Percentiles rank a stretch among this genome's conserved stretches.
Conservation (phyloP, 1,140 invertebrate genomes). For the Colletes latitarsis region DNA sequence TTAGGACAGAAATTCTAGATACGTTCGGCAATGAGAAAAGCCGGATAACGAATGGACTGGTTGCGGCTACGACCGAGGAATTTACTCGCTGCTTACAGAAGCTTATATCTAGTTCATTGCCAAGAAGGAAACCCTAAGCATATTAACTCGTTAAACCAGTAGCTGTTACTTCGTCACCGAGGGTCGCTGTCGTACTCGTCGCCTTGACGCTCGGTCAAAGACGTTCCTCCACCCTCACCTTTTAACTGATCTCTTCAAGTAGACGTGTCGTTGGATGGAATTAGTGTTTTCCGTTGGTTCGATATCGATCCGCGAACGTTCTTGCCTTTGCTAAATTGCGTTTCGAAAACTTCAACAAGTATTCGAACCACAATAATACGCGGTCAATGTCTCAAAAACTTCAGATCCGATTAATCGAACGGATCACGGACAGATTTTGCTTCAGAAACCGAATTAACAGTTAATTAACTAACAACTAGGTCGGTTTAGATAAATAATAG, state of each 20-base stretch:
- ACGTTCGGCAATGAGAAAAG: constrained; percentile 29
- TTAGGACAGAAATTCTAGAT: background rate
- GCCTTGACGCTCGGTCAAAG: constrained; percentile 60
- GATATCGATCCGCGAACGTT: background rate
- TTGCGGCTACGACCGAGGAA: constrained; percentile 66
- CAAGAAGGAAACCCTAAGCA: constrained; percentile 80
- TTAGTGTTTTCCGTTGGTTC: background rate
- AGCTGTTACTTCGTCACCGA: constrained; percentile 65
- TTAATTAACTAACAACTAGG: background rate
- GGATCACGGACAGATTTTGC: too few species aligned
- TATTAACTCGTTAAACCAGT: constrained; percentile 73
- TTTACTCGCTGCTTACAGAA: constrained; percentile 72
- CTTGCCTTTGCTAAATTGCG: background rate
- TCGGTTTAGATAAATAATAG: too few species aligned
- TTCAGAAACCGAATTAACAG: too few species aligned
- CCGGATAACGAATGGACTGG: constrained; percentile 42
- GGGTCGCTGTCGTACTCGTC: constrained; percentile 52
- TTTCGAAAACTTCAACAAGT: background rate
- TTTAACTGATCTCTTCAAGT: constrained; percentile 25
- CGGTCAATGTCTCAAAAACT: too few species aligned
- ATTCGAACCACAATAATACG: too few species aligned
- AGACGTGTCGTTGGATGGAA: background rate
- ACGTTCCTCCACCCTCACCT: constrained; percentile 34
- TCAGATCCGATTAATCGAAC: too few species aligned
- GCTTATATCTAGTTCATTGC: constrained; percentile 81